A percentile compares a stretch with the other conserved stretches of the same genome.
Evolutionary conservation across 2,888 invertebrate genomes (phyloP).

Genomic region (Dioctria rufipes): DNA sequence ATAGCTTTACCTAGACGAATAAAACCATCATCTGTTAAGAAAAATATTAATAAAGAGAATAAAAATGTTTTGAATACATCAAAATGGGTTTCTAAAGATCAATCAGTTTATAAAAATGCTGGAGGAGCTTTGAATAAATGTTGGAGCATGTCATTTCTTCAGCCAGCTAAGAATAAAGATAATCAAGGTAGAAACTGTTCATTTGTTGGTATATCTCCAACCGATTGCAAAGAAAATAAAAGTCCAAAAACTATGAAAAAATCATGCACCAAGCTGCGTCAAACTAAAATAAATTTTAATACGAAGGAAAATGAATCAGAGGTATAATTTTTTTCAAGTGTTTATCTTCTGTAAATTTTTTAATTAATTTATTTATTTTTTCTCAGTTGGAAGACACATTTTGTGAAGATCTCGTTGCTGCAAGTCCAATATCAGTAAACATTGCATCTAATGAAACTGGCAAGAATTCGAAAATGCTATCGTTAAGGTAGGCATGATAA

Average conservation of each 20-base stretch:
- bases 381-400: slow-evolving; percentile 58
- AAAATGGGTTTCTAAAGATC: slow-evolving; percentile 24
- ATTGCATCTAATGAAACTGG: slow-evolving; percentile 59
- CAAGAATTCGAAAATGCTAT: slow-evolving; percentile 55
- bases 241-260: background rate
- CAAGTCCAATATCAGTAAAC: slow-evolving; percentile 64
- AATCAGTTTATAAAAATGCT: background rate
- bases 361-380: slow-evolving; percentile 11
- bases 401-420: slow-evolving; percentile 64
- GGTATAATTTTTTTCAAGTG: slow-evolving; percentile 18
- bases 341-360: background rate
- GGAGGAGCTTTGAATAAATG: background rate
- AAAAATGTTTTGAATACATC: background rate
- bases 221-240: slow-evolving; percentile 55
- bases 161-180: slow-evolving; percentile 14
- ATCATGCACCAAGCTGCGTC: slow-evolving; percentile 11
- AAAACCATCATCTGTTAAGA: background rate
- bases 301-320: slow-evolving; percentile 9
- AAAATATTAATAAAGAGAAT: background rate
- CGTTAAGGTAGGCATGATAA: slow-evolving; percentile 39
- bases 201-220: background rate
- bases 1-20: slow-evolving; percentile 31
- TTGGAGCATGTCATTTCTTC: slow-evolving; percentile 7
- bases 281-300: slow-evolving; percentile 37
- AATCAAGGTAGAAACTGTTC: slow-evolving; percentile 28